Percentiles rank a stretch among this genome's conserved stretches.
Conservation (phyloP, 2,113 vertebrate species). For the Platanista minor region DNA sequence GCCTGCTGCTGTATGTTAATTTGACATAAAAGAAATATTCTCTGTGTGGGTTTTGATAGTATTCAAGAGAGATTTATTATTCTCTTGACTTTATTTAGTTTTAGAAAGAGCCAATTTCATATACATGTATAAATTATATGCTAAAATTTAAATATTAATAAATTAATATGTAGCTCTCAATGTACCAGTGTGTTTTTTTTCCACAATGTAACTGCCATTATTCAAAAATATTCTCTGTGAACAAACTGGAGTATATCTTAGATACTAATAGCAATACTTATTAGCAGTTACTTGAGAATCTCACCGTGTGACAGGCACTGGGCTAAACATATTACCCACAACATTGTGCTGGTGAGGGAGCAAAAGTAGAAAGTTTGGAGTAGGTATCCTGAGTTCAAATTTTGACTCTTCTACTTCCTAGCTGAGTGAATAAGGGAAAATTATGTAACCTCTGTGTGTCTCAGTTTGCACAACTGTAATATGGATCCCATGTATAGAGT, state of each 20-base stretch:
- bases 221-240: not conserved
- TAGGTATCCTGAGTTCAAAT: not conserved
- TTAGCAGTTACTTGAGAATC: not conserved
- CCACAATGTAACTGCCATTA: not conserved
- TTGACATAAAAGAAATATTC: not conserved
- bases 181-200: not conserved
- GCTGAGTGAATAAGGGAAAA: not conserved
- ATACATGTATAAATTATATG: not conserved
- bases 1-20: not conserved
- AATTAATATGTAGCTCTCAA: not conserved
- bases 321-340: not conserved
- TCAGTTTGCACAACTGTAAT: not conserved
- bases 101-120: not conserved
- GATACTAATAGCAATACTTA: not conserved
- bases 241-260: not conserved
- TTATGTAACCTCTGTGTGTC: not conserved
- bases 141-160: not conserved
- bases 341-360: not conserved
- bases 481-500: not conserved
- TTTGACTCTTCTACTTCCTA: not conserved
- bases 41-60: not conserved
- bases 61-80: not conserved
- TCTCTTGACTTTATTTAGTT: not conserved
- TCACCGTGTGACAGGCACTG: not conserved
- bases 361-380: not conserved